phyloP scores from a whole-genome alignment of 2,797 vertebrate genomes.

The Ataeniobius toweri region DNA sequence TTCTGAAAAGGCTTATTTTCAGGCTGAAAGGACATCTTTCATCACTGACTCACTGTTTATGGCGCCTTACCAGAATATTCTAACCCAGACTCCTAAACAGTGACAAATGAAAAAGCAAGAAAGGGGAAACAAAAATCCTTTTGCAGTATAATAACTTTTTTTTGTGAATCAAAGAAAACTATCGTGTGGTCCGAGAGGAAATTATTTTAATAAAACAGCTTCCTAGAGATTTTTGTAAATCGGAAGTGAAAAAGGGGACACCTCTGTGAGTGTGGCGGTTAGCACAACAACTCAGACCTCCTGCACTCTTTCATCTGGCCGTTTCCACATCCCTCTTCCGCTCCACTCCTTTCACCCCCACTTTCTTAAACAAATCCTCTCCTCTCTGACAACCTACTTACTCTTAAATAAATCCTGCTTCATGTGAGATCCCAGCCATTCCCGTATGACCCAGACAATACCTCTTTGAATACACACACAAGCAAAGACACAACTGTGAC shows the following conservation, averaged over 20 bases:
- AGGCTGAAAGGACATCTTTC: conserved; percentile 26
- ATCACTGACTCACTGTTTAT: not conserved
- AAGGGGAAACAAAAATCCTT: not conserved
- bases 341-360: conserved; percentile 34
- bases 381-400: conserved; percentile 51
- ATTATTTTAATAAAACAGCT: conserved; percentile 23
- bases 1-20: conserved; percentile 23
- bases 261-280: conserved; percentile 51
- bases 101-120: not conserved
- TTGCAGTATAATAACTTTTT: not conserved
- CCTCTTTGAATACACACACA: conserved; percentile 16
- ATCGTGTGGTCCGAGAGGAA: conserved; percentile 7
- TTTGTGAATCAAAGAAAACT: conserved; percentile 2
- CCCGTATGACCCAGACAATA: conserved; percentile 40
- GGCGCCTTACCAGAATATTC: conserved; percentile 7
- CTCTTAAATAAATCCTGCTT: conserved; percentile 64
- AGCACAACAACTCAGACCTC: conserved; percentile 69
- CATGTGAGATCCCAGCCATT: conserved; percentile 34
- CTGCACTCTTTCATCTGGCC: conserved; percentile 68
- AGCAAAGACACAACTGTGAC: conserved; percentile 43
- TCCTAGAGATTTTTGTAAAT: conserved; percentile 41
- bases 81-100: not conserved
- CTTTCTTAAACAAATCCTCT: conserved; percentile 67
- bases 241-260: conserved; percentile 49
- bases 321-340: conserved; percentile 60